Evolutionary conservation across 2,113 vertebrate genomes (phyloP).

Genomic region (Empidonax traillii): DNA sequence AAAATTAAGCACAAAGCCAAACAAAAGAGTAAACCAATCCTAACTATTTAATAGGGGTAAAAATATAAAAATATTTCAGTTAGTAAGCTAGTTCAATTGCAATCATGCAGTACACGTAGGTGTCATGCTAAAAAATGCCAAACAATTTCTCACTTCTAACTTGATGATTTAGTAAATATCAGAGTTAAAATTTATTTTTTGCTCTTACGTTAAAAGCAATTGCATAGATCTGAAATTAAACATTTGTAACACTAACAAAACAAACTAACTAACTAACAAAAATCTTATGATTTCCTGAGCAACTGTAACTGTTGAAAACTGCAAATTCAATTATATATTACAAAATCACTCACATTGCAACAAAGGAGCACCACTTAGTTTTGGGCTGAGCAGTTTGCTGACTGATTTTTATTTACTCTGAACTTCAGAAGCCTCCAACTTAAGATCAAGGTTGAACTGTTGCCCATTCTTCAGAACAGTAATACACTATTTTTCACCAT

Average conservation of each 20-base stretch:
- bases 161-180: neutral
- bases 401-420: neutral
- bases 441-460: neutral
- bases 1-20: neutral
- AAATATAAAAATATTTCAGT: neutral
- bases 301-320: neutral
- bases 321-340: neutral
- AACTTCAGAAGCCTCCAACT: neutral
- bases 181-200: neutral
- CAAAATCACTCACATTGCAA: neutral
- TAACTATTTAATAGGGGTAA: neutral
- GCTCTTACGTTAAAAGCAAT: neutral
- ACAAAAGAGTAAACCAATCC: neutral
- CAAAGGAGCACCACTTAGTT: neutral
- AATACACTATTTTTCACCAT: neutral
- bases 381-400: neutral
- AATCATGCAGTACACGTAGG: rapidly evolving
- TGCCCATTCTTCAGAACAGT: neutral
- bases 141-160: neutral
- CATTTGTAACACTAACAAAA: neutral
- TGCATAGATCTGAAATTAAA: neutral
- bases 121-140: neutral
- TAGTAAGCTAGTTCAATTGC: neutral
- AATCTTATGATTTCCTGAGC: neutral
- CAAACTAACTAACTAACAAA: neutral